Base-by-base conservation (phyloP, 2,113 vertebrate species). In the Macaca mulatta region DNA sequence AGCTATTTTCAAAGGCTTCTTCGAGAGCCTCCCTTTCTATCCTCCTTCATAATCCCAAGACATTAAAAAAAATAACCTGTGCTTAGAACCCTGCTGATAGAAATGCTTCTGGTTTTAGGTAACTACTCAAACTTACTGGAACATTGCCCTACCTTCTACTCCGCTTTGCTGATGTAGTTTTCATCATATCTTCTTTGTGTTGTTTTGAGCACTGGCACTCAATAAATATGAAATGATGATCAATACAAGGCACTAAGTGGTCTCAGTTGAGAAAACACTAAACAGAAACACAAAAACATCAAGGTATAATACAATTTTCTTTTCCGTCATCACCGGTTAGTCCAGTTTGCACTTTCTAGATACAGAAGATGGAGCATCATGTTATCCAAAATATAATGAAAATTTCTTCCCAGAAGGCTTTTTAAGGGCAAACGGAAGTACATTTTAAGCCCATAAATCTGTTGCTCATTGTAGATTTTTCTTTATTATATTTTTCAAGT, bases 271-370 rank as follows among this genome's bases (percentile, higher is more conserved):
- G 61, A 90, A 96, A 77, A 75, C 84, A 61, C 30, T 83, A 7
- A 82, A 50, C 45, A 95, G 89, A 93, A 85, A 61, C 69, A 86
- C 55, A 83, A 72, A 91, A 3, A 17, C 74, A 82, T 83, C 64
- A 72, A 70, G 9, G 1, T 75, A 64, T 52, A 78, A 78, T 90
- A 89, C 90, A 94, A 93, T 95, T n/a, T 72, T 84, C 10, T 89
- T 93, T 92, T 67, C 69, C 23, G 43, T 92, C 43, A 52, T 43
- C 87, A 38, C 7, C 78, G 25, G 38, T 85, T 95, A 61, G 5
- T 93, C 16, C 18, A 83, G 55, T 96, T 92, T 79, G 70, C 97
- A 96, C 38, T 78, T 97, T 79, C 35, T 84, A 79, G 38, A 87
- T 88, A 14, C 25, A 82, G 74, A 74, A 94, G 50, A 45, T 17